Evolutionary conservation across 2,888 invertebrate species (phyloP).

Genomic region (Glyphotaelius pellucidus): DNA sequence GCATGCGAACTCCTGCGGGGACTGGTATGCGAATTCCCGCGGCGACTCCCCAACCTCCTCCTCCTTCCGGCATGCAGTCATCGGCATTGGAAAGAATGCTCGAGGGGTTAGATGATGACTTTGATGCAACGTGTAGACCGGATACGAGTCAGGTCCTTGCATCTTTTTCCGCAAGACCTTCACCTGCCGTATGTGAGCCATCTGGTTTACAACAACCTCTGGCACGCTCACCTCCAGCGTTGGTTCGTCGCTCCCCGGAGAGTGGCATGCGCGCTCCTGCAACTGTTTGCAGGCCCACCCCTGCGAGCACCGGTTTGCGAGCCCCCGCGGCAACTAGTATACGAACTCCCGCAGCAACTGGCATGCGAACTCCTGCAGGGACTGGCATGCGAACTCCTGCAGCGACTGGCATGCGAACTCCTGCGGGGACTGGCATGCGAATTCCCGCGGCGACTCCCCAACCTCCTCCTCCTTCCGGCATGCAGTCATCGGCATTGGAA

Average conservation of each 20-base stretch:
- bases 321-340: no score
- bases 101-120: not conserved
- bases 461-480: not conserved
- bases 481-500: not conserved
- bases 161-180: not conserved
- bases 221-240: not conserved
- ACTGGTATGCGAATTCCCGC: not conserved
- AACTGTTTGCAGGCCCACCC: not conserved
- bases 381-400: not conserved
- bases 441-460: not conserved
- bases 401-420: not conserved
- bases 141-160: not conserved
- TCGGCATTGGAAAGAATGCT: constrained; percentile 6
- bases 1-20: not conserved
- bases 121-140: not conserved
- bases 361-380: no score
- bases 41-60: not conserved
- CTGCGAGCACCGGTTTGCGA: not conserved
- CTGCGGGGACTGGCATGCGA: not conserved
- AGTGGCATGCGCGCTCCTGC: not conserved
- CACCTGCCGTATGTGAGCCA: not conserved
- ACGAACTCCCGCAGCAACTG: no score
- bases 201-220: not conserved
- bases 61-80: no score
- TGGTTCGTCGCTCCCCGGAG: not conserved